Evolutionary conservation across 1,140 invertebrate genomes (phyloP).

Genomic region (Cydia strobilella): DNA sequence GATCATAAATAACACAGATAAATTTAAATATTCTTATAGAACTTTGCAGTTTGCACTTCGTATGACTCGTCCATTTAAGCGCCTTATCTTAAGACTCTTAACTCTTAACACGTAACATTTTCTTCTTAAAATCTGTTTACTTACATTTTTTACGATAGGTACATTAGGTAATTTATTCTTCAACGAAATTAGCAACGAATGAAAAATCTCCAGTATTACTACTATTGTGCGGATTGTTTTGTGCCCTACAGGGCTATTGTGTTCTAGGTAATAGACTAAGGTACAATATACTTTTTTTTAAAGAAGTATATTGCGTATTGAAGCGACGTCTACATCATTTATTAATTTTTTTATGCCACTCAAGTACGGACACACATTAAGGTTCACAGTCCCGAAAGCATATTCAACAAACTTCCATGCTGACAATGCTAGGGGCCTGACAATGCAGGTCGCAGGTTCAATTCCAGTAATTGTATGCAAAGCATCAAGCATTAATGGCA

Average conservation of each 20-base stretch:
- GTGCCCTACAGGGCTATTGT: not conserved
- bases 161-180: not conserved
- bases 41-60: too few species aligned
- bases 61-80: too few species aligned
- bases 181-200: not conserved
- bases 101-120: too few species aligned
- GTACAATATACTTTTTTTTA: not conserved
- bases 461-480: constrained; percentile 26
- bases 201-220: not conserved
- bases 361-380: not conserved
- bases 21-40: too few species aligned
- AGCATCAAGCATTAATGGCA: constrained; percentile 8
- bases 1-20: too few species aligned
- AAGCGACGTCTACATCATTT: not conserved
- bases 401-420: not conserved
- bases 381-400: constrained; percentile 5
- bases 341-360: not conserved
- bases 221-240: too few species aligned
- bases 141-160: not conserved
- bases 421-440: constrained; percentile 5
- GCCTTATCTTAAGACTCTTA: too few species aligned
- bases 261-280: not conserved
- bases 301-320: not conserved
- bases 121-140: not conserved
- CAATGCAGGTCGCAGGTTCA: constrained; percentile 24